phyloP scores from a whole-genome alignment of 2,797 vertebrate genomes.

The Bryconaethiops microstoma region DNA sequence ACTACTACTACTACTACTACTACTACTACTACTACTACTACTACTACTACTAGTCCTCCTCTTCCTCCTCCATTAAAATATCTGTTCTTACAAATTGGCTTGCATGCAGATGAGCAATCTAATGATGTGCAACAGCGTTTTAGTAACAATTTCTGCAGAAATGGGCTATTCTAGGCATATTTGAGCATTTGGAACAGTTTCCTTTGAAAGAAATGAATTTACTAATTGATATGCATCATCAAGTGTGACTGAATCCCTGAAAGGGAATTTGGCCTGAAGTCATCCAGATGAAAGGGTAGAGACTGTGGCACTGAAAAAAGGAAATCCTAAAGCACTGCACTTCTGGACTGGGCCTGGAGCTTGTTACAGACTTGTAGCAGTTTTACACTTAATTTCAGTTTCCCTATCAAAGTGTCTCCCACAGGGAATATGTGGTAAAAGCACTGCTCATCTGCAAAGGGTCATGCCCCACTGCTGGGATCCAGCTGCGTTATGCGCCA shows the following conservation, averaged over 20 bases:
- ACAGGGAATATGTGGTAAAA: constrained; percentile 26
- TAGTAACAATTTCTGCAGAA: constrained; percentile 5
- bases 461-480: not conserved
- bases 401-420: constrained; percentile 14
- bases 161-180: not conserved
- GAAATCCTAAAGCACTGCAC: constrained; percentile 1
- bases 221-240: constrained; percentile 23
- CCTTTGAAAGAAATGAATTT: constrained; percentile 11
- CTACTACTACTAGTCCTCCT: too few species aligned
- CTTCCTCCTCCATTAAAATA: too few species aligned
- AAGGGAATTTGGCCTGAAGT: constrained; percentile 24
- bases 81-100: not conserved
- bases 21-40: too few species aligned
- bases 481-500: not conserved
- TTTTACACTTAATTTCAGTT: not conserved
- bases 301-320: constrained; percentile 14
- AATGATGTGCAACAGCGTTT: constrained; percentile 2
- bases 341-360: not conserved
- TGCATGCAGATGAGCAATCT: not conserved
- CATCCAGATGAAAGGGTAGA: constrained; percentile 35
- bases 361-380: not conserved
- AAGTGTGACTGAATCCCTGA: constrained; percentile 31
- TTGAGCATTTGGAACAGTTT: constrained; percentile 9
- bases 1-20: too few species aligned
- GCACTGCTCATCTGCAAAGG: constrained; percentile 5